These are phyloP conservation scores for Drosophila pruinosa DNA, from an alignment of 1,140 invertebrate species.

Conservation along the genomic window DNA sequence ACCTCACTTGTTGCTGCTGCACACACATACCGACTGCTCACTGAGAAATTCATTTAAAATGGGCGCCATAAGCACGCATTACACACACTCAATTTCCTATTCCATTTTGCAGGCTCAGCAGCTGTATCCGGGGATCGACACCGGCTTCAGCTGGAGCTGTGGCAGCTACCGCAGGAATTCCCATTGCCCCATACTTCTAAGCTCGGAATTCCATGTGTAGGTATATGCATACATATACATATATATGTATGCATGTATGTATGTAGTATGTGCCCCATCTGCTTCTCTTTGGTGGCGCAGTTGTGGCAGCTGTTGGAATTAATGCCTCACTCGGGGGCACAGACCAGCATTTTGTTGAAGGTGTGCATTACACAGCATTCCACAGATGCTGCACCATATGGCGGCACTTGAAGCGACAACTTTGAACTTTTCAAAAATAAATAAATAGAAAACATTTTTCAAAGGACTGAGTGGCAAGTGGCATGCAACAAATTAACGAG, in stretches of 20 bases:
- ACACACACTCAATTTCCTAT: slow-evolving; percentile 79
- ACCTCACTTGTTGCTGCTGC: slow-evolving; percentile 60
- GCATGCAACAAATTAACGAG: slow-evolving; percentile 28
- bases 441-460: no score
- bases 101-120: slow-evolving; percentile 53
- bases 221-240: neutral
- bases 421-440: neutral
- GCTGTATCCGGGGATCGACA: slow-evolving; percentile 40
- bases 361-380: slow-evolving; percentile 58
- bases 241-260: neutral
- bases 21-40: slow-evolving; percentile 1
- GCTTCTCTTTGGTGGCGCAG: slow-evolving; percentile 35
- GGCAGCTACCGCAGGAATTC: slow-evolving; percentile 10
- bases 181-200: slow-evolving; percentile 12
- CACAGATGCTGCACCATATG: slow-evolving; percentile 2
- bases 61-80: slow-evolving; percentile 75
- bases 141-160: neutral
- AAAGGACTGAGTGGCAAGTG: neutral
- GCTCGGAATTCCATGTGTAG: slow-evolving; percentile 26
- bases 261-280: slow-evolving; percentile 11
- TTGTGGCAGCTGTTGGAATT: slow-evolving; percentile 43
- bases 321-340: slow-evolving; percentile 58
- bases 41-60: slow-evolving; percentile 74
- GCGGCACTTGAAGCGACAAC: slow-evolving; percentile 18
- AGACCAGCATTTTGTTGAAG: slow-evolving; percentile 27